Evolutionary conservation across 1,140 invertebrate genomes (phyloP).

Genomic region (Bombus superbus): DNA sequence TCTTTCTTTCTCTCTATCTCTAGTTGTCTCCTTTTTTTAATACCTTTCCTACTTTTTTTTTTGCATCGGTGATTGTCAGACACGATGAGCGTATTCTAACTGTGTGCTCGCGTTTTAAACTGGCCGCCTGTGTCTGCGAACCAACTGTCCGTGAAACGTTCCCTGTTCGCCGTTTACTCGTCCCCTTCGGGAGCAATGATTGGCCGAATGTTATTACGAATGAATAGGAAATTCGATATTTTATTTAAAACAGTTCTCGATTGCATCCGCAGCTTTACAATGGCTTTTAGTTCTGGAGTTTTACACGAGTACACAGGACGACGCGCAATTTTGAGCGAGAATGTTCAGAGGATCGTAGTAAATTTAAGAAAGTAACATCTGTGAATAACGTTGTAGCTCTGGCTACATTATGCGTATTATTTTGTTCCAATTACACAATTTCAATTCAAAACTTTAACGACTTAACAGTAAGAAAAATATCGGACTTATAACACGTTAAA

Average conservation of each 20-base stretch:
- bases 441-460: too few species aligned
- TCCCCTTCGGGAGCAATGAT: slow-evolving; percentile 6
- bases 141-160: slow-evolving; percentile 28
- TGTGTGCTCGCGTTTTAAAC: slow-evolving; percentile 12
- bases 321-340: background rate
- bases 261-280: background rate
- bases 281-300: background rate
- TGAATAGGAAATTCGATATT: slow-evolving; percentile 12
- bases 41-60: background rate
- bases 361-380: too few species aligned
- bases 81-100: slow-evolving; percentile 22
- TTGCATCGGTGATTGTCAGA: slow-evolving; percentile 1
- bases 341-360: background rate
- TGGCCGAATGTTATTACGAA: slow-evolving; percentile 7
- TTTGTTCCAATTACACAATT: too few species aligned
- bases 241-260: slow-evolving; percentile 25
- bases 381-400: background rate
- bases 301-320: background rate
- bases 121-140: background rate
- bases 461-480: too few species aligned
- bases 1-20: background rate
- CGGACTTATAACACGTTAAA: too few species aligned
- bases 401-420: too few species aligned
- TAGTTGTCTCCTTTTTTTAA: background rate
- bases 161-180: background rate